phyloP scores from a whole-genome alignment of 2,113 vertebrate species.

The Pygoscelis antarcticus region DNA sequence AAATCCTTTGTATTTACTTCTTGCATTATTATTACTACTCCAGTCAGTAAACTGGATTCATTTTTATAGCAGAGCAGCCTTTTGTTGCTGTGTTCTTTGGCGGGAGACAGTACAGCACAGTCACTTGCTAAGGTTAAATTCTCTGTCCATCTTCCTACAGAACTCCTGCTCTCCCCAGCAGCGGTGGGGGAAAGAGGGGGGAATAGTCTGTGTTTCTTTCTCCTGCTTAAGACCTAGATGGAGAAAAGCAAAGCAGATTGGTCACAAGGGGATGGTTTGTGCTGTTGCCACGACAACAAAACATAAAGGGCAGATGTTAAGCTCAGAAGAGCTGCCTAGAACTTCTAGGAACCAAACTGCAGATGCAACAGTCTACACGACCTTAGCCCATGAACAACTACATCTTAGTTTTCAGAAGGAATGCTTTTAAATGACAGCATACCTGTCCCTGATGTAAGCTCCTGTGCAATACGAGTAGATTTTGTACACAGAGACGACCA shows the following conservation, averaged over 20 bases:
- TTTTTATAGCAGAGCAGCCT: not conserved
- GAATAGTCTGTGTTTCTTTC: not conserved
- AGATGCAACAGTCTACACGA: not conserved
- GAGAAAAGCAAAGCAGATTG: constrained; percentile 8
- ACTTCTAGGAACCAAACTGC: not conserved
- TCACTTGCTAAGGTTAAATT: not conserved
- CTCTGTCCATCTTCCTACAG: not conserved
- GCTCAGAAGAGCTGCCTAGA: not conserved
- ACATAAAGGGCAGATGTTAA: not conserved
- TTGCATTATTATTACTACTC: not conserved
- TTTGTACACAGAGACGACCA: not conserved
- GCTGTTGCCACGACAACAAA: constrained; percentile 31
- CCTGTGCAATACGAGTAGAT: not conserved
- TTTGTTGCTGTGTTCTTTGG: not conserved
- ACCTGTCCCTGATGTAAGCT: not conserved
- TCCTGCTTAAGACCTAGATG: not conserved
- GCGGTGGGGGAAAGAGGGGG: not conserved
- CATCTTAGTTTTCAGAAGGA: not conserved
- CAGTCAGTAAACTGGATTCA: not conserved
- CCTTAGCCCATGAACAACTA: not conserved
- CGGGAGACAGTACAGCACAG: not conserved
- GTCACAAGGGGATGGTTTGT: constrained; percentile 4
- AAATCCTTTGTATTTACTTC: not conserved
- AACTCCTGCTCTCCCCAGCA: not conserved
- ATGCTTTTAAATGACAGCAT: fast-evolving